Evolutionary conservation across 2,113 vertebrate species (phyloP), one percentile per base, ranked within the genome.

Genomic region (Himantopus leucocephalus): DNA sequence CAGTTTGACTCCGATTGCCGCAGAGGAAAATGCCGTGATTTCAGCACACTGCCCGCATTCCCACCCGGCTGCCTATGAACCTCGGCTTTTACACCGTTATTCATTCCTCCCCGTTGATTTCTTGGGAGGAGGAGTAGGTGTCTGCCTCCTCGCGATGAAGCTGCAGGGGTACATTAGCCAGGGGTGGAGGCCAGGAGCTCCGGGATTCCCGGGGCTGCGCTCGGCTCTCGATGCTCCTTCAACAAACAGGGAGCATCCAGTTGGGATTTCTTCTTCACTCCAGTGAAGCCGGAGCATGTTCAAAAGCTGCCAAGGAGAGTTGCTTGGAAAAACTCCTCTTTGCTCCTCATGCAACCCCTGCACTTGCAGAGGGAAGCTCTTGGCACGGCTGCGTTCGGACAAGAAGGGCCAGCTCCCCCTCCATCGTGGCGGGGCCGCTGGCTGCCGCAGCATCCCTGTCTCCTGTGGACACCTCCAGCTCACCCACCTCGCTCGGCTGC

Each of bases 341-440:
- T 86, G 63, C 75, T 91, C 50, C 43, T 64, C 41, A 12, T 18
- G 43, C 63, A 66, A 58, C 15, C 41, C 16, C 45, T 84, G 50
- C 29, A 17, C 63, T 84, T 78, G 92, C 88, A 62, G 59, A 34
- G 64, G 29, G 70, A 73, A 76, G 12, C 68, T 86, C 47, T 59
- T 63, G 59, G 82, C 88, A 14, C 1, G 6, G 74, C 47, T 82
- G 56, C 37, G 56, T 62, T 88, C 5, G 11, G 83, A 43, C 5
- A 27, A 24, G 37, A n/a, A 19, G 0, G 0, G 37, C 11, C 1
- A 0, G 68, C n/a, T 74, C 45, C 37, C 3, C 12, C 34, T 81
- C 50, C 34, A 1, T 32, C 6, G 0, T 41, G 7, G 1, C 0
- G 0, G 27, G 27, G 59, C 75, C 7, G 8, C 20, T 21, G 45